Evolutionary conservation across 2,113 vertebrate species (phyloP), one percentile per base, ranked within the genome.

Genomic region (Thamnophis sirtalis): DNA sequence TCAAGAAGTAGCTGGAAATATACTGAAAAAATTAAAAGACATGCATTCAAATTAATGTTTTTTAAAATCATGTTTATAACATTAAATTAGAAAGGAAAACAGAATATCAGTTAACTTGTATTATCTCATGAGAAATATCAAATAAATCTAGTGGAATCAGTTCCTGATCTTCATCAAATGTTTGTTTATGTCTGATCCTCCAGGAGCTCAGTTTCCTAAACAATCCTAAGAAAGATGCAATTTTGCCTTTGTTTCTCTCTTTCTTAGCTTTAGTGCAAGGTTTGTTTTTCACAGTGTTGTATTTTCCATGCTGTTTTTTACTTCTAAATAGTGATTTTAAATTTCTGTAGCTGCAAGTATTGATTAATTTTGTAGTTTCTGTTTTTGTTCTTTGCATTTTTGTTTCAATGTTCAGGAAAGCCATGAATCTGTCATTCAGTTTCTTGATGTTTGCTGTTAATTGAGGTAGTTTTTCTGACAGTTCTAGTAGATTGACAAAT

Each of bases 101-200:
- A 87, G 11, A 28, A 8, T n/a, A 53, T 33, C 50, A 84, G 28
- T 13, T 84, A 80, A 80, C 50, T 50, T 48, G 53, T 5, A 22
- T 63, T 51, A 19, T 87, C 54, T 43, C 54, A n/a, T 80, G 86
- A 80, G 11, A 24, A 54, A 0, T 43, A 0, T 11, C 8, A 87
- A 91, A 80, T 54, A 91, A 33, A 63, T 87, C 50, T 48, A 94
- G 63, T 92, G 80, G 50, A 89, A 90, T 87, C 55, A 33, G 43
- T 86, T 94, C 84, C 89, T 87, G 22, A 88, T 54, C 53, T 51
- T 93, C 54, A 80, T 10, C 86, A 93, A 93, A 63, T 93, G 80
- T 43, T 93, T 53, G 38, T 48, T 93, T 63, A 2, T 80, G 73
- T 28, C 87, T 21, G 33, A 49, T 55, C 58, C 63, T 84, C 63